Evolutionary conservation across 2,888 invertebrate genomes (phyloP).

Genomic region (Mesorhabditis sp.): DNA sequence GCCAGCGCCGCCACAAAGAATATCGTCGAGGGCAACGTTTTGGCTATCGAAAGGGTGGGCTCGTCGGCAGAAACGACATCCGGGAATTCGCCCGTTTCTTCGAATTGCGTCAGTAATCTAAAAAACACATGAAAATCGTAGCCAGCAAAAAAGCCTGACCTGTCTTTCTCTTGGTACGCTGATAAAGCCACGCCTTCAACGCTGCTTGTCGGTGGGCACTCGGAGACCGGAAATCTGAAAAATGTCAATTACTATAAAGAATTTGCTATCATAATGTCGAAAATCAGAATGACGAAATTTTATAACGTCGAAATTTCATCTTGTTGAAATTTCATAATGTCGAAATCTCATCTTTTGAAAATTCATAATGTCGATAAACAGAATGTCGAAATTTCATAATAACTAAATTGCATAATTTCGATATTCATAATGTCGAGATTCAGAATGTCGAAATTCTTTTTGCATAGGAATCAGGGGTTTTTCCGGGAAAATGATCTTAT

Average conservation of each 20-base stretch:
- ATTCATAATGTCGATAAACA: no score
- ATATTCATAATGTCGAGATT: neutral
- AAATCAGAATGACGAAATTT: neutral
- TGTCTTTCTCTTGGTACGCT: constrained; percentile 42
- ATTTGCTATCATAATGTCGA: neutral
- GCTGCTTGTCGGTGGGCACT: constrained; percentile 32
- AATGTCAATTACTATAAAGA: neutral
- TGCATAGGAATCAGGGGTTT: no score
- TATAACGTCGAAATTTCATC: no score
- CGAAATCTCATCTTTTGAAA: neutral
- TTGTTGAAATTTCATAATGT: no score
- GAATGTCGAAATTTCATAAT: no score
- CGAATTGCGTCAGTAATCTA: constrained; percentile 17
- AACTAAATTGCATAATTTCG: no score
- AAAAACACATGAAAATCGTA: neutral
- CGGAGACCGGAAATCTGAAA: constrained; percentile 14
- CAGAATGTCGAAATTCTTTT: no score
- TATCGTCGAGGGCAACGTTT: constrained; percentile 37
- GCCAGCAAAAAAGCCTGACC: constrained; percentile 11
- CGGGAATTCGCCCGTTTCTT: constrained; percentile 17
- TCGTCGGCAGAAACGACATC: constrained; percentile 16
- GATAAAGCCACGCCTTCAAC: constrained; percentile 37
- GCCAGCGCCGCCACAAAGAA: constrained; percentile 36
- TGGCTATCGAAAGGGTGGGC: constrained; percentile 26
- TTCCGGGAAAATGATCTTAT: neutral